Evolutionary conservation across 30 jellyfish, hydroid and myxozoan species (phyloP).

Genomic region (Aurelia sp.): DNA sequence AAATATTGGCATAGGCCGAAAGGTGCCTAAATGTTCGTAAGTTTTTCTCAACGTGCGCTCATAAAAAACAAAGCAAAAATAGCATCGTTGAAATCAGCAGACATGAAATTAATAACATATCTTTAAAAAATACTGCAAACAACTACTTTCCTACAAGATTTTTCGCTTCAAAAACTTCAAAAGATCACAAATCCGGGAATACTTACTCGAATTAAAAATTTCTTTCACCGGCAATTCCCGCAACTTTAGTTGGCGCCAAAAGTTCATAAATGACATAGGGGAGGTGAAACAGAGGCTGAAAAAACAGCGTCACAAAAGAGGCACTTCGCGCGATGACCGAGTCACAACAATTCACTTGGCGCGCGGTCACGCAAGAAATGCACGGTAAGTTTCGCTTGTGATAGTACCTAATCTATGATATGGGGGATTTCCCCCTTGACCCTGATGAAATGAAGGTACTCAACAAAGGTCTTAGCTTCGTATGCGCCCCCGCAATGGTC

Average conservation of each 20-base stretch:
- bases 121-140: conserved; percentile 10
- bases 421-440: no score
- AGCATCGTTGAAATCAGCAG: conserved; percentile 2
- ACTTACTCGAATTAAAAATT: conserved; percentile 3
- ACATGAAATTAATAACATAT: conserved; percentile 2
- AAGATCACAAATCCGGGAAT: conserved; percentile 5
- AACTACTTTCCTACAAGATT: not conserved
- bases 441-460: no score
- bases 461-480: no score
- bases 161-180: conserved; percentile 1
- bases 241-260: conserved; percentile 16
- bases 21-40: not conserved
- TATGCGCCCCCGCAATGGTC: no score
- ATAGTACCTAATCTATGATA: no score
- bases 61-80: not conserved
- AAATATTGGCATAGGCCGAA: not conserved
- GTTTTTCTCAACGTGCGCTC: conserved; percentile 14
- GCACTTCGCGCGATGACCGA: not conserved
- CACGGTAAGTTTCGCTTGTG: no score
- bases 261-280: not conserved
- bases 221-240: conserved; percentile 20
- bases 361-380: no score
- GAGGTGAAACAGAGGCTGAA: conserved; percentile 14
- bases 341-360: no score
- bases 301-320: conserved; percentile 24